Evolutionary conservation across 2,797 vertebrate genomes (phyloP), one percentile per base, ranked within the genome.

Genomic region (Hydrocynus forskahlii): DNA sequence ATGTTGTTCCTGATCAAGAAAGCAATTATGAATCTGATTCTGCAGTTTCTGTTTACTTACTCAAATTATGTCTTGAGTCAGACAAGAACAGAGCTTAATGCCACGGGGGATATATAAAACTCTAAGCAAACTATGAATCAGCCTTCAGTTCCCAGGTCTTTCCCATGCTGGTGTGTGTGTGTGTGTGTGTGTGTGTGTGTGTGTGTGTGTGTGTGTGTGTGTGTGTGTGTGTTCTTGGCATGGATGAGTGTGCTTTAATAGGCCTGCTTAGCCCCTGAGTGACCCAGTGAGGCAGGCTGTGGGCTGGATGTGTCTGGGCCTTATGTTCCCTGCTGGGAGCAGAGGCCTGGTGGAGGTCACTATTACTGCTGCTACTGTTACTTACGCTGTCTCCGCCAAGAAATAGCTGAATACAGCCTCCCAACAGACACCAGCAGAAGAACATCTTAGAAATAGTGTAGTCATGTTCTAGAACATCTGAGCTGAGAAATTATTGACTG

Each of bases 251-350:
- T 89, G 90, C 92, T 91, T 93, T 94, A 94, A 95, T 94, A 93
- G 93, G 90, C 85, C 91, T 94, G 92, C 93, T 95, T 94, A 95
- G 93, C 93, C 92, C 92, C 91, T 92, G 93, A 91, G 93, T 94
- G 93, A 94, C 92, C 93, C 93, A 92, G 93, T 95, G 92, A 94
- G 92, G 91, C 89, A 80, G 92, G 88, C 91, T 92, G 91, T 92
- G 92, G 91, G 91, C 89, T 91, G 91, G 92, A 93, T 91, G 91
- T 93, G 89, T 91, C 90, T 88, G 85, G 81, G 79, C 85, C 82
- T 84, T 69, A 71, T 91, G 91, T 90, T 94, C 92, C 92, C 94
- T 93, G 93, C 89, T 92, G 94, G 94, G 91, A 94, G 88, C 90
- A 85, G 75, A 86, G 92, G 92, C 91, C 93, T 93, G 90, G 91